Evolutionary conservation across 2,797 vertebrate species (phyloP).

Genomic region (Sorex maritimensis): DNA sequence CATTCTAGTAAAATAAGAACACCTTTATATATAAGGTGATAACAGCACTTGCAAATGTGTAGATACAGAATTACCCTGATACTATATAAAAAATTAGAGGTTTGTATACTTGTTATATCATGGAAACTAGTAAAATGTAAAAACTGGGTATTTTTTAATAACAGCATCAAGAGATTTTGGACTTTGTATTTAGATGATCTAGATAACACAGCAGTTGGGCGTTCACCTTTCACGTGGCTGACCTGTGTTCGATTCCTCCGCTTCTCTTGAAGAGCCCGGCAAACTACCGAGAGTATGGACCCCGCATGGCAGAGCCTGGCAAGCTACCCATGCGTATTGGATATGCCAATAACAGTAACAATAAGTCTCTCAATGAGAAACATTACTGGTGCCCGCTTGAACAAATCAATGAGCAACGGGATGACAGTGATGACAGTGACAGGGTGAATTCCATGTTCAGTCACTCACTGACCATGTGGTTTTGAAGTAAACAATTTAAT

Average conservation of each 20-base stretch:
- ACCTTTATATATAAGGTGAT: not conserved
- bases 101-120: not conserved
- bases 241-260: too few relatives aligned
- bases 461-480: not conserved
- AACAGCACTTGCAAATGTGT: not conserved
- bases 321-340: too few relatives aligned
- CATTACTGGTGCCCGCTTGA: too few relatives aligned
- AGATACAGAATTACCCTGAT: not conserved
- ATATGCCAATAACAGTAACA: too few relatives aligned
- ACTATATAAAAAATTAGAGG: not conserved
- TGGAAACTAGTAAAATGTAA: not conserved
- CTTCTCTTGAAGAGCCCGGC: too few relatives aligned
- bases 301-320: too few relatives aligned
- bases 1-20: conserved; percentile 12
- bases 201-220: not conserved
- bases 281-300: too few relatives aligned
- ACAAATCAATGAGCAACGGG: too few relatives aligned
- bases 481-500: not conserved
- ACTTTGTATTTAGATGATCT: not conserved
- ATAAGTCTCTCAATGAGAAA: too few relatives aligned
- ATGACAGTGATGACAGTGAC: too few relatives aligned
- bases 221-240: too few relatives aligned
- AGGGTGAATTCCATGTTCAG: not conserved
- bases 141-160: not conserved
- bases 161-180: not conserved